Percentiles rank a stretch among this genome's conserved stretches.
Conservation (phyloP, 2,797 vertebrate genomes). For the Delichon dasypus region DNA sequence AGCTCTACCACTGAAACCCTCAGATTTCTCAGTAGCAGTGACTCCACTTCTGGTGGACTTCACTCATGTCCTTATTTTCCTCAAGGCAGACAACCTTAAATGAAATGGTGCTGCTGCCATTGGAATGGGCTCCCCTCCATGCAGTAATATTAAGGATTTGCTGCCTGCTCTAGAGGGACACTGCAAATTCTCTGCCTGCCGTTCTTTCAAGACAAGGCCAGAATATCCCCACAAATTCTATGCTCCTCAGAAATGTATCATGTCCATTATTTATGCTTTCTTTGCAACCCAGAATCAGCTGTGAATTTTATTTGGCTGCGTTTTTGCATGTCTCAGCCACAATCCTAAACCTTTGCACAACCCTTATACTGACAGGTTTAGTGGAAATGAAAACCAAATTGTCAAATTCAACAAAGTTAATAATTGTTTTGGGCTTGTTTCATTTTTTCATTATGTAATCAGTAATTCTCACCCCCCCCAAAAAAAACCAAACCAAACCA, state of each 20-base stretch:
- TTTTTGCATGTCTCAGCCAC: not conserved
- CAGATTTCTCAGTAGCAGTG: not conserved
- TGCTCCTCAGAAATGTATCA: not conserved
- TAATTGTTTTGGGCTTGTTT: not conserved
- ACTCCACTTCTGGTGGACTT: not conserved
- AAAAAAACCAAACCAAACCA: too few relatives aligned
- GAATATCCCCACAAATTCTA: not conserved
- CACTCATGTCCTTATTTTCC: not conserved
- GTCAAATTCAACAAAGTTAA: not conserved
- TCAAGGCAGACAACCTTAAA: not conserved
- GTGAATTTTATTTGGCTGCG: not conserved
- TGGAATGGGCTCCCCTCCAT: fast-evolving
- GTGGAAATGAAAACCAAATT: not conserved
- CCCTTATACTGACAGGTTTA: not conserved
- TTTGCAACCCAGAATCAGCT: not conserved
- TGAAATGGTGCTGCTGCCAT: not conserved
- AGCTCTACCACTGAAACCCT: not conserved
- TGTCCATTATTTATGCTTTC: not conserved
- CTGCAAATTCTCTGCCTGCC: not conserved
- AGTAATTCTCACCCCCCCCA: not conserved
- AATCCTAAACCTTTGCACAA: not conserved
- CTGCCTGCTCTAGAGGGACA: not conserved
- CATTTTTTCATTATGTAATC: not conserved
- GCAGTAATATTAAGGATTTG: not conserved
- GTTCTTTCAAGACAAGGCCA: not conserved